Conservation (phyloP, 2,888 invertebrate species). For the Drosophila birchii region DNA sequence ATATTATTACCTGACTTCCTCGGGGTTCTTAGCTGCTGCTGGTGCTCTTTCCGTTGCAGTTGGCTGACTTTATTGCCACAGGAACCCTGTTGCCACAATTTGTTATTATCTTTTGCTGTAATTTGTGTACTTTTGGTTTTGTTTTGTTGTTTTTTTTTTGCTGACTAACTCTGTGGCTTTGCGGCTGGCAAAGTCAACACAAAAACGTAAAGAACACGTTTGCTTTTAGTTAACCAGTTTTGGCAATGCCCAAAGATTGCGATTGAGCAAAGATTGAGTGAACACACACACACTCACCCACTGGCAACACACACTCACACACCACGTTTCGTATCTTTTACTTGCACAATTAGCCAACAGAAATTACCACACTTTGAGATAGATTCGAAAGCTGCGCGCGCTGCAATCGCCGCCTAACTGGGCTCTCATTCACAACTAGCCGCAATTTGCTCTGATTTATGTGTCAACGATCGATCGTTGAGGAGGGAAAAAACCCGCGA, state of each 20-base stretch:
- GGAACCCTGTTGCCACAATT: constrained; percentile 34
- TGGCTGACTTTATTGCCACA: constrained; percentile 23
- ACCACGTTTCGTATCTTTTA: constrained; percentile 52
- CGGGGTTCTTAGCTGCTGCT: constrained; percentile 21
- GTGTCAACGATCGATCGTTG: constrained; percentile 8
- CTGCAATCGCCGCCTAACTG: constrained; percentile 31
- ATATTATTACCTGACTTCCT: constrained; percentile 28
- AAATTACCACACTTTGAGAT: constrained; percentile 56
- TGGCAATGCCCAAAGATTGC: constrained; percentile 76
- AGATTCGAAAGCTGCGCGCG: constrained; percentile 33
- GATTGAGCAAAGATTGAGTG: constrained; percentile 78
- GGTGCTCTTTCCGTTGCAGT: constrained; percentile 14
- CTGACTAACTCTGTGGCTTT: constrained; percentile 63
- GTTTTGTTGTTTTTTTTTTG: constrained; percentile 20
- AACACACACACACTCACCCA: constrained; percentile 42
- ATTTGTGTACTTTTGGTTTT: constrained; percentile 39
- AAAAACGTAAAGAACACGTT: constrained; percentile 74
- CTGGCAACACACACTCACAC: constrained; percentile 35
- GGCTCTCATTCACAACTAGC: constrained; percentile 38
- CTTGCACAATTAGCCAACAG: constrained; percentile 71
- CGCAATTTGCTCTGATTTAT: constrained; percentile 35
- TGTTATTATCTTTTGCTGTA: constrained; percentile 31
- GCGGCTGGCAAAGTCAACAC: constrained; percentile 71
- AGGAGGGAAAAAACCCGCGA: constrained; percentile 16
- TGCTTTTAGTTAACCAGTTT: constrained; percentile 76